Evolutionary conservation across 1,140 invertebrate species (phyloP), one percentile per base, ranked within the genome.

Genomic region (Protaetia brevitarsis): DNA sequence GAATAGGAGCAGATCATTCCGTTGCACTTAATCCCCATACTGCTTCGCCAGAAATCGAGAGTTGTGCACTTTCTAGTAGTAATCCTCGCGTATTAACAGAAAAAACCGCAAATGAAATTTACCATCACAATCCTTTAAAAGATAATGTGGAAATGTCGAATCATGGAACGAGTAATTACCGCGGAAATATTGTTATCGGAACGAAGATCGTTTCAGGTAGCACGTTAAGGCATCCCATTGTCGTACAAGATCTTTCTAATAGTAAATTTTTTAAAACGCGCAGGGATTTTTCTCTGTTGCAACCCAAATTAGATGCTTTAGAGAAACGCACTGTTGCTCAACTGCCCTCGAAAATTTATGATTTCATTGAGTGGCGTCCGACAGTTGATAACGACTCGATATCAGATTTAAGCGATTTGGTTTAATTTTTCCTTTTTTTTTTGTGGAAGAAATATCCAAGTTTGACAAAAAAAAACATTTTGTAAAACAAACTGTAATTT

Each of bases 341-440:
- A 36, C 23, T 62, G n/a, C 60, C 60, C 3, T 34, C 29, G 8
- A 31, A 31, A 34, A 8, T 62, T 5, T 62, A 34, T 62, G 60
- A 62, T 62, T 62, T 62, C 23, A 62, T 31, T 3, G 36, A 62
- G n/a, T n/a, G 1, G 1, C 29, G 11, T 29, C 5, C 16, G 5
- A n/a, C n/a, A 7, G 8, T 11, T 27, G 2, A 59, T 28, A 1
- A 4, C 10, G 11, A 29, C 7, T 29, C 26, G 0, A 16, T 13
- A 29, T 59, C 57, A 8, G 23, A 56, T 23, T 58, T 65, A 62
- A 65, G 69, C 5, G 69, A 69, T 67, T 67, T 66, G 13, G 69
- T 71, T 11, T 69, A 64, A 66, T 45, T 2, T 58, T 34, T 7
- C 31, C n/a, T 7, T n/a, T n/a, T n/a, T n/a, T n/a, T n/a, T n/a